Evolutionary conservation across 2,797 vertebrate genomes (phyloP).

Genomic region (Helarctos malayanus): DNA sequence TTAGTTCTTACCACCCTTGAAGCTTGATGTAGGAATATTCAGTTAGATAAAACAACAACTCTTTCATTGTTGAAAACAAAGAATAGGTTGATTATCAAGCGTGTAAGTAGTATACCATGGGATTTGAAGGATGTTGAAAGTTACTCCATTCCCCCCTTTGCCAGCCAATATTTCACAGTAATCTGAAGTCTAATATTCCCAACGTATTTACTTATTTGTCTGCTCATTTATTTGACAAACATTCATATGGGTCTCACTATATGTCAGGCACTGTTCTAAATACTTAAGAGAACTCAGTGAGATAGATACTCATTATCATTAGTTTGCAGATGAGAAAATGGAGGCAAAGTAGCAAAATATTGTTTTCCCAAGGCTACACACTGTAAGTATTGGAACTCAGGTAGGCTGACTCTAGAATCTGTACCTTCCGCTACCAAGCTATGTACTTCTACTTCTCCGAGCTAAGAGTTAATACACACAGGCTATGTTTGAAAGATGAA

Average conservation of each 20-base stretch:
- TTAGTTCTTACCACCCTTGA: background rate
- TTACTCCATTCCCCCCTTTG: background rate
- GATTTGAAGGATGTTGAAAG: background rate
- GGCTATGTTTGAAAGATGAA: background rate
- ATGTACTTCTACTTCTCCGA: background rate
- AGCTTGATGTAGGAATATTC: background rate
- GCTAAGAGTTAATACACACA: background rate
- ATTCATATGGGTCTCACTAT: background rate
- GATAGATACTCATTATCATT: background rate
- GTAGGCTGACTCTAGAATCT: background rate
- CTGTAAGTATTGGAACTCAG: background rate
- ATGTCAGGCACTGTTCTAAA: background rate
- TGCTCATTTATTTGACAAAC: background rate
- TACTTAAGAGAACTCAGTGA: background rate
- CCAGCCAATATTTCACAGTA: background rate
- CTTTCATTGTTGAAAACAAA: background rate
- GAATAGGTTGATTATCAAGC: background rate
- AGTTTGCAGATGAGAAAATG: constrained; percentile 3
- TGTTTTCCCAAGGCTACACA: background rate
- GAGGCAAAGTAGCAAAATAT: background rate
- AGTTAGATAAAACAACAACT: background rate
- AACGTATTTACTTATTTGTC: background rate
- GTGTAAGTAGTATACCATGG: background rate
- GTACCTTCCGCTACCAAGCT: background rate
- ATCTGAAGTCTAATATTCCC: background rate